Percentiles rank a stretch among this genome's conserved stretches.
Evolutionary conservation across 2,888 invertebrate species (phyloP).

Genomic region (Brenthis hecate): DNA sequence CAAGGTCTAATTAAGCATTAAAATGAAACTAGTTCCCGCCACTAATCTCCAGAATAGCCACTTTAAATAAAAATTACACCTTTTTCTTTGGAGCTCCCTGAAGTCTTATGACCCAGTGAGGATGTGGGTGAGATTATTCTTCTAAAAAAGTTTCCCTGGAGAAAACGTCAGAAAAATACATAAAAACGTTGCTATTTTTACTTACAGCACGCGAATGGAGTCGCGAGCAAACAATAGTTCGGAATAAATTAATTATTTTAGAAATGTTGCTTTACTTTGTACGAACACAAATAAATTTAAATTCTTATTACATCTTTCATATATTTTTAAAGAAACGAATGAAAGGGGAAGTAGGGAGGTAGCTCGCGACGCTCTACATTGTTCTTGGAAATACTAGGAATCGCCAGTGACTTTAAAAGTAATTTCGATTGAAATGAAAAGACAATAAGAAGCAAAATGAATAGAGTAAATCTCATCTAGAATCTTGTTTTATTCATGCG

Average conservation of each 20-base stretch:
- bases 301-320: constrained; percentile 1
- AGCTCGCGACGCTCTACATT: constrained; percentile 18
- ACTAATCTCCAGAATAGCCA: too few relatives aligned
- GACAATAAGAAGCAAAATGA: constrained; percentile 8
- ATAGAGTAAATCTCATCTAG: constrained; percentile 1
- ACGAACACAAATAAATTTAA: not conserved
- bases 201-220: too few relatives aligned
- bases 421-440: constrained; percentile 20
- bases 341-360: not conserved
- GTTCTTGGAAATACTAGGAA: constrained; percentile 9
- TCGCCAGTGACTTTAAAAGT: constrained; percentile 17
- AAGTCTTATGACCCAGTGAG: too few relatives aligned
- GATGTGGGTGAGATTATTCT: too few relatives aligned
- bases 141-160: too few relatives aligned
- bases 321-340: constrained; percentile 9
- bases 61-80: too few relatives aligned
- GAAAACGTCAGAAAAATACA: too few relatives aligned
- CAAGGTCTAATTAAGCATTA: too few relatives aligned
- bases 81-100: too few relatives aligned
- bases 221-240: too few relatives aligned
- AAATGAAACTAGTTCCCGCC: too few relatives aligned
- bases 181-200: too few relatives aligned
- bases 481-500: not conserved
- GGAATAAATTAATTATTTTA: not conserved
- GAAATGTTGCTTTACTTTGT: not conserved